Percentiles rank a stretch among this genome's conserved stretches.
phyloP scores from a whole-genome alignment of 1,140 invertebrate species.

The Belonocnema kinseyi region DNA sequence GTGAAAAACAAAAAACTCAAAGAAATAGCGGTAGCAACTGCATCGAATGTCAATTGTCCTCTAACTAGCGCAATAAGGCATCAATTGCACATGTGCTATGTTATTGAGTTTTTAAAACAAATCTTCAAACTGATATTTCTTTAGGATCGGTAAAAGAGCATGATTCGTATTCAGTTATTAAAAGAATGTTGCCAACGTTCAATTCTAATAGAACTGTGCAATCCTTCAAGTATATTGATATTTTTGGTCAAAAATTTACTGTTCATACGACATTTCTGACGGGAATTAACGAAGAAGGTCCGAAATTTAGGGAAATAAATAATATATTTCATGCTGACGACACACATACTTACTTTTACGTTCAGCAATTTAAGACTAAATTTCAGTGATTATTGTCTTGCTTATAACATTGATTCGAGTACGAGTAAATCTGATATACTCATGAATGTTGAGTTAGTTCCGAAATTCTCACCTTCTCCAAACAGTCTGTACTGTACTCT shows the following conservation, averaged over 20 bases:
- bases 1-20: not conserved
- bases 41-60: not conserved
- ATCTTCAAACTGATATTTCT: constrained; percentile 1
- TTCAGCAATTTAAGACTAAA: constrained; percentile 33
- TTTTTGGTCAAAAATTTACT: constrained; percentile 37
- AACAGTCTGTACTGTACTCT: too few species aligned
- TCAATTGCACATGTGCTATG: constrained; percentile 34
- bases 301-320: constrained; percentile 30
- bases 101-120: constrained; percentile 28
- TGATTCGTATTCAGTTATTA: constrained; percentile 25
- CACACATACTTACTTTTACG: constrained; percentile 32
- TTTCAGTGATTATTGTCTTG: constrained; percentile 34
- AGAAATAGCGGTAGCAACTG: constrained; percentile 6
- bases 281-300: constrained; percentile 29
- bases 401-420: constrained; percentile 32
- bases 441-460: constrained; percentile 18
- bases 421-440: not conserved
- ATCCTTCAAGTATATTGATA: constrained; percentile 37
- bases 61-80: not conserved
- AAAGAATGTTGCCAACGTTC: constrained; percentile 31
- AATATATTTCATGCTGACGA: constrained; percentile 36
- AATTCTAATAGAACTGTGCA: not conserved
- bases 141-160: constrained; percentile 34
- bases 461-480: constrained; percentile 8
- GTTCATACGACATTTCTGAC: constrained; percentile 34